A percentile compares a stretch with the other conserved stretches of the same genome.
These are phyloP conservation scores for Streblospio benedicti DNA, from an alignment of 1,140 invertebrate genomes.

Conservation along the genomic window DNA sequence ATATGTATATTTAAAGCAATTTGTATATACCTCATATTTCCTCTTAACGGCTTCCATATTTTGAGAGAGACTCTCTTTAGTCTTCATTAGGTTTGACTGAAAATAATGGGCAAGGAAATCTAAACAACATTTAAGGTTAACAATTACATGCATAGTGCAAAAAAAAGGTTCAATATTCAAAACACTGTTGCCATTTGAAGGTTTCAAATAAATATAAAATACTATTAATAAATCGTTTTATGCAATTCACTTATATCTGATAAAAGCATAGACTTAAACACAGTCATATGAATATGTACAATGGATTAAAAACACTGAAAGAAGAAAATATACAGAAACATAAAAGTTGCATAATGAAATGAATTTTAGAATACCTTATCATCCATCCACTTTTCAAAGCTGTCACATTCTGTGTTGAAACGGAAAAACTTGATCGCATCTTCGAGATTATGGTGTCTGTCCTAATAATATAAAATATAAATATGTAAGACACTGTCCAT, in stretches of 20 bases:
- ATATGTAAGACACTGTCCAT: no score
- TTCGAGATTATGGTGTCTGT: conserved; percentile 70
- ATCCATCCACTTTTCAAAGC: conserved; percentile 94
- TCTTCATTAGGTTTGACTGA: conserved; percentile 69
- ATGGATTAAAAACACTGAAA: no score
- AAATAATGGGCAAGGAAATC: conserved; percentile 18
- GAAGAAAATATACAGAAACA: no score
- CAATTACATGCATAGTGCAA: no score
- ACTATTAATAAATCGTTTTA: not conserved
- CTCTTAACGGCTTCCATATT: conserved; percentile 88
- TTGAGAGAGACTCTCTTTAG: conserved; percentile 69
- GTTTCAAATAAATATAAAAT: not conserved
- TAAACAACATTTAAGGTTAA: not conserved
- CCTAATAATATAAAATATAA: no score
- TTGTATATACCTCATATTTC: conserved; percentile 77
- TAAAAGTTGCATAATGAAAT: no score
- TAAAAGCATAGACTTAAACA: no score
- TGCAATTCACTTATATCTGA: no score
- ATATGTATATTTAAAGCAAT: no score
- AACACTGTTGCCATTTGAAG: no score
- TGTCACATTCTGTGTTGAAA: conserved; percentile 95
- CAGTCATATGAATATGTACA: no score
- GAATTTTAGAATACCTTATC: conserved; percentile 76
- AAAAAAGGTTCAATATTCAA: no score
- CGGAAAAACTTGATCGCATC: conserved; percentile 86